These are phyloP conservation scores for Ecdyonurus torrentis DNA, from an alignment of 2,888 invertebrate species.

Conservation along the genomic window DNA sequence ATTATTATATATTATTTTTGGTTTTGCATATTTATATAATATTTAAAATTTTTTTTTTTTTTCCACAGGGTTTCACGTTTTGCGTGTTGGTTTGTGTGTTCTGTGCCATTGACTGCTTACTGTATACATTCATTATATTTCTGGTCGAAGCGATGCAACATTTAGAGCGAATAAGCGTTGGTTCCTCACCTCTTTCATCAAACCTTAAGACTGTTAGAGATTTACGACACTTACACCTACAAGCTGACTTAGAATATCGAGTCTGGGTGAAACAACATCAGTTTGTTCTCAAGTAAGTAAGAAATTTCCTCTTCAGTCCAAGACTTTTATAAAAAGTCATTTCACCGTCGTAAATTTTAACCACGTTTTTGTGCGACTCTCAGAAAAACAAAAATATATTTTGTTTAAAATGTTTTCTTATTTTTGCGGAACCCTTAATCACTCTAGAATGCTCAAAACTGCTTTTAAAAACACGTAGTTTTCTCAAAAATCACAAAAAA, in stretches of 20 bases:
- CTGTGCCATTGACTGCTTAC: neutral
- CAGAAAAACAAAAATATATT: no score
- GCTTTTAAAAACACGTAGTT: no score
- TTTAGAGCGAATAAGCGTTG: neutral
- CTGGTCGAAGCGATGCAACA: neutral
- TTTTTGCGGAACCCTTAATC: no score
- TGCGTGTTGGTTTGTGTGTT: neutral
- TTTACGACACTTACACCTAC: neutral
- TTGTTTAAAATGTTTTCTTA: no score
- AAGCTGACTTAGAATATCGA: neutral
- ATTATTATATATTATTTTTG: no score
- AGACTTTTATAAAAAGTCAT: no score
- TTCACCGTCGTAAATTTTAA: no score
- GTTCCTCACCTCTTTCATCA: neutral
- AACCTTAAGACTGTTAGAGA: neutral
- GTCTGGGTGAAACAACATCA: conserved; percentile 1
- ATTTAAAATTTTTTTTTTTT: neutral
- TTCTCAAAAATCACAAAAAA: no score
- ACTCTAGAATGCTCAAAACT: no score
- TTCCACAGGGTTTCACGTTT: neutral
- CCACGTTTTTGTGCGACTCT: no score
- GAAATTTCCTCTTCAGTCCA: no score
- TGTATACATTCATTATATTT: neutral
- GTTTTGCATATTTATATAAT: neutral
- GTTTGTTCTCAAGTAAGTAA: neutral